These are phyloP conservation scores for Carposina sasakii DNA, from an alignment of 1,140 invertebrate genomes.

Conservation along the genomic window DNA sequence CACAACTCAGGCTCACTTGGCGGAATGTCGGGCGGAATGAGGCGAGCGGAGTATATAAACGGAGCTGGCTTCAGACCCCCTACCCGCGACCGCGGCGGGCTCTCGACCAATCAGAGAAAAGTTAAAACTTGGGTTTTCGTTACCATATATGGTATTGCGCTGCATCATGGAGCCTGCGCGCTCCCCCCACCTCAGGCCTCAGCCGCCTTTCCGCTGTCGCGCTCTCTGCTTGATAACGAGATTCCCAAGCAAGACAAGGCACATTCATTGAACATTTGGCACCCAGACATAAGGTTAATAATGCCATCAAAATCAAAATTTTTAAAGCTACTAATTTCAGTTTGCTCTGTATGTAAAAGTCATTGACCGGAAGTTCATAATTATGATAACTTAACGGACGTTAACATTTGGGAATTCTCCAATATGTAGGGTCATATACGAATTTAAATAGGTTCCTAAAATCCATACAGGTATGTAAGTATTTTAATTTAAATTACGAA, in stretches of 20 bases:
- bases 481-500: no score
- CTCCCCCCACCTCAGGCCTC: slow-evolving; percentile 31
- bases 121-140: slow-evolving; percentile 63
- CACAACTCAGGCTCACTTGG: slow-evolving; percentile 62
- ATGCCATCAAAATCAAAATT: no score
- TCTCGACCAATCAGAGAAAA: slow-evolving; percentile 63
- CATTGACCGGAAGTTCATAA: no score
- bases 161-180: slow-evolving; percentile 65
- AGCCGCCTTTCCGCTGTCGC: slow-evolving; percentile 23
- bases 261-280: slow-evolving; percentile 28
- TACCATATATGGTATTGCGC: slow-evolving; percentile 68
- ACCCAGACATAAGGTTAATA: no score
- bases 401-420: no score
- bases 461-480: no score
- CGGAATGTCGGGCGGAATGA: slow-evolving; percentile 62
- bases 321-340: no score
- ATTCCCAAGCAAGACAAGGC: slow-evolving; percentile 25
- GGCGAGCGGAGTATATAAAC: slow-evolving; percentile 62
- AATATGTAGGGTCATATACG: no score
- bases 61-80: slow-evolving; percentile 63
- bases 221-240: slow-evolving; percentile 54
- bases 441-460: no score
- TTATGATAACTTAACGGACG: no score
- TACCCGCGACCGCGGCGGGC: slow-evolving; percentile 46
- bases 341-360: no score